These are phyloP conservation scores for Nephila pilipes DNA, from an alignment of 1,140 invertebrate genomes.

Conservation along the genomic window DNA sequence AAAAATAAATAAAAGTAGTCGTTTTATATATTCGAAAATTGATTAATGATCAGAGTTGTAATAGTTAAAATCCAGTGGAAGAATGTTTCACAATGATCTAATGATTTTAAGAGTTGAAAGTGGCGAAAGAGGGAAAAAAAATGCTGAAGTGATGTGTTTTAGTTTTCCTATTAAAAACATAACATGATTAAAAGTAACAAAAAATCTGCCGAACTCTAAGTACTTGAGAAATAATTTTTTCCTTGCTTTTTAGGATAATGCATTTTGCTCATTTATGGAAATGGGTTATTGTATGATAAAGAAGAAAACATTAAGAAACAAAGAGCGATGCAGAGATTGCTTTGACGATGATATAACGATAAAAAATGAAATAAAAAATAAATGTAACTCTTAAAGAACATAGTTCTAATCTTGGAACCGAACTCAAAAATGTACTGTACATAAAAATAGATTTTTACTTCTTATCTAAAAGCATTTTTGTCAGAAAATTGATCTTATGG, in stretches of 20 bases:
- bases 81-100: too few species aligned
- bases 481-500: not conserved
- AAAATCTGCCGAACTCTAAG: not conserved
- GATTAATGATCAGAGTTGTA: too few species aligned
- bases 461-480: not conserved
- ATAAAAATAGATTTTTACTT: not conserved
- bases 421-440: not conserved
- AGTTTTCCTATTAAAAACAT: not conserved
- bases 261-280: conserved; percentile 40
- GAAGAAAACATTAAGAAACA: not conserved
- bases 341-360: not conserved
- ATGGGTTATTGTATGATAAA: conserved; percentile 5
- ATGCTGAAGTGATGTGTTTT: not conserved
- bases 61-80: too few species aligned
- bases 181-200: not conserved
- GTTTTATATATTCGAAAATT: too few species aligned
- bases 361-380: not conserved
- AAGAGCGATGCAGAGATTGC: not conserved
- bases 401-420: not conserved
- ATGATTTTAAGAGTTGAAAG: not conserved
- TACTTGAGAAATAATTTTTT: not conserved
- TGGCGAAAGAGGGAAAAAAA: not conserved
- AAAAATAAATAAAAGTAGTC: too few species aligned
- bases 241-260: conserved; percentile 28
- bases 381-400: too few species aligned